Percentiles rank a stretch among this genome's conserved stretches.
Conservation (phyloP, 1,140 invertebrate species). For the Anoplophora glabripennis region DNA sequence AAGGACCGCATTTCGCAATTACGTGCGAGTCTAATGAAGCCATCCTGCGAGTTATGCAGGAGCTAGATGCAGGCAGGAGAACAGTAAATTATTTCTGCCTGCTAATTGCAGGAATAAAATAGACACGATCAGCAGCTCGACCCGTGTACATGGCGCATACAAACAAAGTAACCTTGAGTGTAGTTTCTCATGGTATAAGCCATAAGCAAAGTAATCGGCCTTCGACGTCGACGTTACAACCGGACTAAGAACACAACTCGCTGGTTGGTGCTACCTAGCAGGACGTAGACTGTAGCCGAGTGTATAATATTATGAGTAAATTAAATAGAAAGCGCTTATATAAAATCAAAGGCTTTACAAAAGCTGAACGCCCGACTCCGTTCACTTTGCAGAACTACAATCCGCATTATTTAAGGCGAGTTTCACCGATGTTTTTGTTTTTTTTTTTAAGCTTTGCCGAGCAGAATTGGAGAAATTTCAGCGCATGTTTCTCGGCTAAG, state of each 20-base stretch:
- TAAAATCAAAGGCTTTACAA: slow-evolving; percentile 1
- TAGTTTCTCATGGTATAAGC: slow-evolving; percentile 31
- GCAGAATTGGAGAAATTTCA: slow-evolving; percentile 2
- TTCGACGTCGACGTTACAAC: slow-evolving; percentile 30
- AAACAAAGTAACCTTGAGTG: slow-evolving; percentile 34
- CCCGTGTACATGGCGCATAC: slow-evolving; percentile 8
- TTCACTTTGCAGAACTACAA: slow-evolving; percentile 14
- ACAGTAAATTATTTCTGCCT: slow-evolving; percentile 18
- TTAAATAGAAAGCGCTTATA: slow-evolving; percentile 21
- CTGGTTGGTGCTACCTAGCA: slow-evolving; percentile 4
- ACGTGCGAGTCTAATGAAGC: not conserved
- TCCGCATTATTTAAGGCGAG: slow-evolving; percentile 1
- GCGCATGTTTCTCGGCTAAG: not conserved
- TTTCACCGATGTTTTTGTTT: slow-evolving; percentile 7
- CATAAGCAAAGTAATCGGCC: slow-evolving; percentile 32
- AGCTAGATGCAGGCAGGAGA: slow-evolving; percentile 1
- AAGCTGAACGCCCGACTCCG: not conserved
- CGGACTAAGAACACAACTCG: slow-evolving; percentile 16
- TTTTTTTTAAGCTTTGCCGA: slow-evolving; percentile 6
- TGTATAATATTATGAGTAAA: slow-evolving; percentile 2
- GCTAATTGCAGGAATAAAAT: slow-evolving; percentile 21
- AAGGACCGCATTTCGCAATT: too few relatives aligned
- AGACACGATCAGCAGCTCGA: slow-evolving; percentile 11
- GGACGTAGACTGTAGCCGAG: not conserved
- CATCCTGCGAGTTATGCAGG: slow-evolving; percentile 10